Evolutionary conservation across 2,888 invertebrate genomes (phyloP).

Genomic region (Allygus modestus): DNA sequence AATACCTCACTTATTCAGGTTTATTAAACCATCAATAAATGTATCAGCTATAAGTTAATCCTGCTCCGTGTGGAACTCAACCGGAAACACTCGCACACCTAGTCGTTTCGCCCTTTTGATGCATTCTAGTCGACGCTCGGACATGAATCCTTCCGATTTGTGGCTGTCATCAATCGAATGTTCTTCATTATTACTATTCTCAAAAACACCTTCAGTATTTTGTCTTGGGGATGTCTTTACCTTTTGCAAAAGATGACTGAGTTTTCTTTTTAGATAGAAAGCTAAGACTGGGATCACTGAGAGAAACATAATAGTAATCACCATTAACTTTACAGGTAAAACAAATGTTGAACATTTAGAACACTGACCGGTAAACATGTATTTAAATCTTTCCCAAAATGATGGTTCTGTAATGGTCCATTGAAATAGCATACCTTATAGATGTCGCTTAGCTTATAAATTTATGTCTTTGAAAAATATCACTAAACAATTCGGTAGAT

Average conservation of each 20-base stretch:
- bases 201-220: too few species aligned
- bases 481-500: too few species aligned
- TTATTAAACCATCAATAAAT: too few species aligned
- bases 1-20: too few species aligned
- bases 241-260: neutral
- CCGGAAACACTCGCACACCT: neutral
- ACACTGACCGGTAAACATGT: neutral
- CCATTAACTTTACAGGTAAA: neutral
- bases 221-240: too few species aligned
- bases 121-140: neutral
- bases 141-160: too few species aligned
- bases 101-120: neutral
- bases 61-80: neutral
- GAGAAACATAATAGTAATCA: neutral
- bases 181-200: neutral
- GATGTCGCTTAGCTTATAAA: too few species aligned
- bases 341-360: neutral
- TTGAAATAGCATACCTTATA: constrained; percentile 6
- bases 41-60: too few species aligned
- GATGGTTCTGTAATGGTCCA: neutral
- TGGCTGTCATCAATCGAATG: neutral
- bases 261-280: neutral
- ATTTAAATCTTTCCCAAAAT: neutral
- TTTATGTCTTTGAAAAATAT: too few species aligned
- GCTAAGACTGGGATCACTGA: neutral